Base-by-base conservation (phyloP, 2,888 invertebrate genomes). In the Drosophila ustulata region DNA sequence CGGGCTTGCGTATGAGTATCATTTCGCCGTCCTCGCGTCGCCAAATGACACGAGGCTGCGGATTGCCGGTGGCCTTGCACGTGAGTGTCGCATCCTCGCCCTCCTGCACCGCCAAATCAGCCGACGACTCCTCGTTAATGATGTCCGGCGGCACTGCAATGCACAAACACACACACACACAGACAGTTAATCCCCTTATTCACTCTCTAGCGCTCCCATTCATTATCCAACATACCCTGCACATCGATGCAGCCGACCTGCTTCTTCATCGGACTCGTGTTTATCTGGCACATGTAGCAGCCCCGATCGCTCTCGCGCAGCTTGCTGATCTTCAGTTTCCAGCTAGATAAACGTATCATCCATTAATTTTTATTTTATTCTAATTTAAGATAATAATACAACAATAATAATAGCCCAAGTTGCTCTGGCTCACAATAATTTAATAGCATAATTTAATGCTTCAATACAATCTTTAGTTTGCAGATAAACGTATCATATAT, bases 241-340 rank as follows among this genome's bases (percentile, higher is more conserved):
- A 97, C 97, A 91, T 97, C 97, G 67, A 97, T 94, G 90, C 97
- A 97, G 7, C 97, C 97, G 62, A 96, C 94, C 93, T 97, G 96
- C 91, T 96, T 96, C 93, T 96, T 97, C 96, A 97, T 96, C 59
- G 95, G 94, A 71, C 95, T 96, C 1, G 97, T 97, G 93, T 97
- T 97, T 89, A 97, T 97, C 94, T 97, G 97, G 90, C 97, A 97
- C 96, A 97, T 97, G 93, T 97, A 97, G 91, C 97, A 97, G 68
- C 96, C 97, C 49, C 96, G 94, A 92, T 97, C 97, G 46, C 95
- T 94, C 85, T 96, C 97, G 76, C 96, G 94, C 57, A 97, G 93
- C 71, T 96, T 96, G 66, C 96, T 94, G 90, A 97, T 96, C 92
- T 96, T 95, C 66, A 97, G 93, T 92, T 96, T 96, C 97, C 97